These are phyloP conservation scores for Scaptodrosophila lebanonensis DNA, from an alignment of 1,140 invertebrate species.

Conservation along the genomic window DNA sequence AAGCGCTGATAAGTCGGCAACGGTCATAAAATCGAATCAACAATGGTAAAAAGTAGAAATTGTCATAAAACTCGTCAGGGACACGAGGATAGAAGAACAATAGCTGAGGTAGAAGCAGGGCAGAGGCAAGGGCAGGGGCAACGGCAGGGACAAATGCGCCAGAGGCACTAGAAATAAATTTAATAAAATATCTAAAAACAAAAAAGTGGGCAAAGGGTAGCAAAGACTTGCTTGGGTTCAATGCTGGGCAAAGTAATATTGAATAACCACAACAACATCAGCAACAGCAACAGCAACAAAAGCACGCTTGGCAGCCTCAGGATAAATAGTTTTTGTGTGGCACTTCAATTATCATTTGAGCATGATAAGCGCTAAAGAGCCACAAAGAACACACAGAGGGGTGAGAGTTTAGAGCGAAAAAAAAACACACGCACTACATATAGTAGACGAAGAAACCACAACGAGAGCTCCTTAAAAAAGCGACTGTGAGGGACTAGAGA, in stretches of 20 bases:
- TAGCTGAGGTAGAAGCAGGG: slow-evolving; percentile 5
- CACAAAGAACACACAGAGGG: slow-evolving; percentile 48
- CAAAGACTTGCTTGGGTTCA: slow-evolving; percentile 31
- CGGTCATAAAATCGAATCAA: slow-evolving; percentile 55
- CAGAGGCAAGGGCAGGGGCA: slow-evolving; percentile 3
- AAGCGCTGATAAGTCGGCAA: slow-evolving; percentile 33
- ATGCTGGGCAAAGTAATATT: slow-evolving; percentile 58
- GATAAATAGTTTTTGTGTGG: slow-evolving; percentile 72
- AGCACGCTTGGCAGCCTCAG: slow-evolving; percentile 61
- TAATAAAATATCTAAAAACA: slow-evolving; percentile 63
- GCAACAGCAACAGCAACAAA: slow-evolving; percentile 24
- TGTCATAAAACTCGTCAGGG: slow-evolving; percentile 50
- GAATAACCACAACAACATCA: slow-evolving; percentile 63
- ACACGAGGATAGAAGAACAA: slow-evolving; percentile 18
- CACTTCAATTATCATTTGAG: slow-evolving; percentile 76
- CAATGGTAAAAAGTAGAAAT: slow-evolving; percentile 63
- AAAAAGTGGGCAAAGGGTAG: slow-evolving; percentile 46
- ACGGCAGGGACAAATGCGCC: too few relatives aligned
- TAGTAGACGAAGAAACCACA: slow-evolving; percentile 46
- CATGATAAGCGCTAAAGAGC: slow-evolving; percentile 73
- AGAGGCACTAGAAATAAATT: slow-evolving; percentile 73
- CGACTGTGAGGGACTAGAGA: too few relatives aligned
- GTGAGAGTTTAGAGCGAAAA: slow-evolving; percentile 42
- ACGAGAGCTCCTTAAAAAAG: too few relatives aligned
- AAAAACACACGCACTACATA: slow-evolving; percentile 37